phyloP scores from a whole-genome alignment of 2,888 invertebrate species.

The Melieria omissa region DNA sequence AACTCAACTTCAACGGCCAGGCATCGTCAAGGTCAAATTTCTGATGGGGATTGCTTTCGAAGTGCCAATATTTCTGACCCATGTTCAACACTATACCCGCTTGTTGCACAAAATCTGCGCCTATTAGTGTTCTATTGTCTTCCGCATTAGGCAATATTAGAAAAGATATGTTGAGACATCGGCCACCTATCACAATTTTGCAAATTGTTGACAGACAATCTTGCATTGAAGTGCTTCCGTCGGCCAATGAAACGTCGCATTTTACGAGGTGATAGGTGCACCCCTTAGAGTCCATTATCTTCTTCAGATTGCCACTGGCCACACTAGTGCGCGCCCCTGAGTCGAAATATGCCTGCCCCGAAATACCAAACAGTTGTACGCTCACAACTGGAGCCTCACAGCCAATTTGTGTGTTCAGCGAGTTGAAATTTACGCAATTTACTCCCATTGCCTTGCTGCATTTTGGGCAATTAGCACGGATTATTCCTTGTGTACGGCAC shows the following conservation, averaged over 20 bases:
- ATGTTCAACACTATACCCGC: conserved; percentile 33
- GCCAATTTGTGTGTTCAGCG: not conserved
- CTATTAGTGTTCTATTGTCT: conserved; percentile 36
- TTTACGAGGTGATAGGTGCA: too few relatives aligned
- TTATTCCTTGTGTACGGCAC: conserved; percentile 31
- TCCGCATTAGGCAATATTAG: conserved; percentile 25
- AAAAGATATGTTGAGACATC: not conserved
- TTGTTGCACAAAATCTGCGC: conserved; percentile 40
- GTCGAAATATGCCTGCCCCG: too few relatives aligned
- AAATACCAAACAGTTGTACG: conserved; percentile 38
- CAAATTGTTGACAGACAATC: conserved; percentile 4
- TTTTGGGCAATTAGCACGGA: conserved; percentile 36
- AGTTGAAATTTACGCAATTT: not conserved
- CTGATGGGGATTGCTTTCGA: too few relatives aligned
- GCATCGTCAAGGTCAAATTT: too few relatives aligned
- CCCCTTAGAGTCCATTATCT: too few relatives aligned
- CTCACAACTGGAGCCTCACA: conserved; percentile 19
- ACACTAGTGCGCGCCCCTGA: conserved; percentile 36
- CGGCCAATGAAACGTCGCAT: not conserved
- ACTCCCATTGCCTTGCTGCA: conserved; percentile 20
- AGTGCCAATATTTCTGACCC: too few relatives aligned
- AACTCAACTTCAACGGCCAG: too few relatives aligned
- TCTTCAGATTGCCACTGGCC: not conserved
- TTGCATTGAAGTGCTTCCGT: conserved; percentile 12
- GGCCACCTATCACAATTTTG: conserved; percentile 5